phyloP scores from a whole-genome alignment of 2,113 vertebrate genomes.

The Machaerirhynchus nigripectus region DNA sequence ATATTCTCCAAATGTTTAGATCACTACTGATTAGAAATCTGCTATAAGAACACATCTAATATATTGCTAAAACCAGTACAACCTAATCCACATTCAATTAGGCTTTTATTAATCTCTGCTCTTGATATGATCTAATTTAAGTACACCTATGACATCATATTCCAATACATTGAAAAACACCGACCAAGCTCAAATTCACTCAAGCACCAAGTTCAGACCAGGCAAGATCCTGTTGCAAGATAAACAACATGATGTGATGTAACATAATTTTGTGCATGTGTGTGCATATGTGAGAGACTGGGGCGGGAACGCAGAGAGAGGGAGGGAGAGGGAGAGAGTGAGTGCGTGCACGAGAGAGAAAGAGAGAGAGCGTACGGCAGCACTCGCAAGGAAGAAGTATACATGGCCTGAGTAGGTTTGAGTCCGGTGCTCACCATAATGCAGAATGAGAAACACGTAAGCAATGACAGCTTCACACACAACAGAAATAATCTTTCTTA shows the following conservation, averaged over 20 bases:
- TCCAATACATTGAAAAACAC: slow-evolving; percentile 37
- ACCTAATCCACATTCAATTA: background rate
- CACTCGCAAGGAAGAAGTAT: background rate
- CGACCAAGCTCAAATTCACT: slow-evolving; percentile 29
- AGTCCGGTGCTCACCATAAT: background rate
- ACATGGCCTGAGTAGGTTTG: background rate
- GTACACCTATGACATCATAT: slow-evolving; percentile 18
- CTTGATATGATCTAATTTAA: slow-evolving; percentile 7
- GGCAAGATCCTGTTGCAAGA: slow-evolving; percentile 55
- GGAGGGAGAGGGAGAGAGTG: background rate
- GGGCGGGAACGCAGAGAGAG: fast-evolving
- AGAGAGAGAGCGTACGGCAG: background rate
- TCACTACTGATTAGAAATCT: background rate
- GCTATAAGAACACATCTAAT: background rate
- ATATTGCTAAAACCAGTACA: slow-evolving; percentile 11
- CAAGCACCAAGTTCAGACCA: slow-evolving; percentile 36
- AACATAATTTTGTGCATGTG: background rate
- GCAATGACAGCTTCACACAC: background rate
- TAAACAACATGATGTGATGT: slow-evolving; percentile 14
- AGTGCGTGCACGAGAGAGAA: background rate
- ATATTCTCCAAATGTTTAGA: background rate
- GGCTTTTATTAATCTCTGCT: slow-evolving; percentile 11
- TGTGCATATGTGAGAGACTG: background rate
- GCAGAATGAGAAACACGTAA: background rate
- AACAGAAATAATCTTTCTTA: background rate